Percentiles rank a stretch among this genome's conserved stretches.
These are phyloP conservation scores for Cydia amplana DNA, from an alignment of 1,140 invertebrate species.

Conservation along the genomic window DNA sequence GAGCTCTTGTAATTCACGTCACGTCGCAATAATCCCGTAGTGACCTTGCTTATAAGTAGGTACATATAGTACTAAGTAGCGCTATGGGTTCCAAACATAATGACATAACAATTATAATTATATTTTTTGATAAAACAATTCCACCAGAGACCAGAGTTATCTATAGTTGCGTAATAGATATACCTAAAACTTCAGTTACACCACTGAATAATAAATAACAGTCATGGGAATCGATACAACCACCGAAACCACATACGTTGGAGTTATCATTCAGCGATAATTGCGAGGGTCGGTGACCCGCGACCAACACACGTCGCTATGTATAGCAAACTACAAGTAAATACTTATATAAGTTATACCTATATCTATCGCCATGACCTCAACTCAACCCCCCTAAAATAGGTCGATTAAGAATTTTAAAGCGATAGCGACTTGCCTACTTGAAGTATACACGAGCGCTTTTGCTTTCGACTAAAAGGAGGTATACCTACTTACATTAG, in stretches of 20 bases:
- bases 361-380: background rate
- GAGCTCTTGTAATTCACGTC: too few species aligned
- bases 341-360: too few species aligned
- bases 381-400: background rate
- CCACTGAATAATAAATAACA: constrained; percentile 6
- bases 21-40: too few species aligned
- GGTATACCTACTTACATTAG: too few species aligned
- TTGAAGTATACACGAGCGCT: background rate
- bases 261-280: constrained; percentile 6
- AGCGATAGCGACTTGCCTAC: background rate
- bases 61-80: too few species aligned
- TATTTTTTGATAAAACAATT: too few species aligned
- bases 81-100: too few species aligned
- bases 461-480: background rate
- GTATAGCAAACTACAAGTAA: background rate
- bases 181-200: constrained; percentile 2
- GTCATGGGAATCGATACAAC: constrained; percentile 23
- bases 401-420: background rate
- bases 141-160: background rate
- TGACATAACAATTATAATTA: too few species aligned
- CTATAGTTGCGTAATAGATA: background rate
- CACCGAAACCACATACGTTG: background rate
- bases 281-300: background rate
- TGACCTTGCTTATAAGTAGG: too few species aligned
- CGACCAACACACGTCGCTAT: background rate